Evolutionary conservation across 2,888 invertebrate species (phyloP), one percentile per base, ranked within the genome.

Genomic region (Dicyrtoma fusca): DNA sequence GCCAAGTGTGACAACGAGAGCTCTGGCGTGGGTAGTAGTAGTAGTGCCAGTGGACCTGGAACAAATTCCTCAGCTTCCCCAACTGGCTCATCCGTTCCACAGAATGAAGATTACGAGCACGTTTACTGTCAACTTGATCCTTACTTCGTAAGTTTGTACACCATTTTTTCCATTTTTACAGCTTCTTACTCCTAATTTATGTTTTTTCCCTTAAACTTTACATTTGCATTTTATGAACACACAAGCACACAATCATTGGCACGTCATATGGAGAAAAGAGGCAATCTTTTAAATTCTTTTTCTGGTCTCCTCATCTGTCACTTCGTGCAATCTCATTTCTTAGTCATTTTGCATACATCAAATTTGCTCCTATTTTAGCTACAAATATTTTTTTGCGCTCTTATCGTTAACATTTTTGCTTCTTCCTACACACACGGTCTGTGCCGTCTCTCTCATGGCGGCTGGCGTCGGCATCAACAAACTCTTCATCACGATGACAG

Each of bases 91-190:
- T 74, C 76, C 49, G 70, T 75, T 62, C 75, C 75, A 34, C 75
- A 74, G 65, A 75, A 74, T 68, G 80, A 78, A 71, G 80, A 80
- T 55, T 80, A 80, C 68, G 80, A 80, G 59, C 80, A 80, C 63
- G 80, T 80, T 19, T 80, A 80, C 51, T 78, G 78, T 62, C 80
- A 80, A 61, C 75, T 79, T 59, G 78, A 79, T 72, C 80, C 80
- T 34, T 80, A 77, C 71, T 80, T 78, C 70, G 80, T 80, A 76
- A 80, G 80, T 78, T 53, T 42, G 51, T 59, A 23, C 34, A 14
- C 14, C 57, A 57, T 21, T 23, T 34, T 34, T 47, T 14, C 47
- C n/a, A 63, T 63, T 17, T 63, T 19, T 47, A 63, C 21, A 11
- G 19, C 1, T 53, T 17, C 21, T 51, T 21, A 51, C n/a, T n/a